These are phyloP conservation scores for Peromyscus eremicus DNA, from an alignment of 2,797 vertebrate genomes.

Conservation along the genomic window DNA sequence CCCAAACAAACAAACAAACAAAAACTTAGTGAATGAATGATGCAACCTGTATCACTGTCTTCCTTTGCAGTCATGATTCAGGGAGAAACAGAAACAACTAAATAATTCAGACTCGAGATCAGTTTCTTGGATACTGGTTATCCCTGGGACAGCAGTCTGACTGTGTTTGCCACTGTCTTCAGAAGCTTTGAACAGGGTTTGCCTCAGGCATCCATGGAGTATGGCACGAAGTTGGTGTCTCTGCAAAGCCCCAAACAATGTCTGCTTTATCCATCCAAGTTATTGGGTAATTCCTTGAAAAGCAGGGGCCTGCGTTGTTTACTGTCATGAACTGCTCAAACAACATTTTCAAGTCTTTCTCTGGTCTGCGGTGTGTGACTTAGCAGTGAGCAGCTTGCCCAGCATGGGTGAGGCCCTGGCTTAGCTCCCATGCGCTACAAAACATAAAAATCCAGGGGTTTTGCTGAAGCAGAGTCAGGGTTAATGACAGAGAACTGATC, in stretches of 20 bases:
- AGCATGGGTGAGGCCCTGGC: not conserved
- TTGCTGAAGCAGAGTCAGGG: not conserved
- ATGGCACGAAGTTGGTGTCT: not conserved
- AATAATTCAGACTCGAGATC: not conserved
- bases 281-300: not conserved
- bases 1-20: too few species aligned
- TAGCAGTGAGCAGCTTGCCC: not conserved
- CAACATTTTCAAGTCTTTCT: not conserved
- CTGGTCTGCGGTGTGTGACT: not conserved
- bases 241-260: not conserved
- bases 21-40: not conserved
- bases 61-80: not conserved
- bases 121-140: not conserved
- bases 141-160: too few species aligned
- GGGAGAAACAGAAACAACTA: not conserved
- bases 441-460: not conserved
- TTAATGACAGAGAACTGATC: not conserved
- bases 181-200: not conserved
- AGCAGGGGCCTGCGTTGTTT: not conserved
- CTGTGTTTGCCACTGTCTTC: not conserved
- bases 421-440: not conserved
- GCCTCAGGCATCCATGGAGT: not conserved
- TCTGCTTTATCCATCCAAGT: constrained; percentile 16
- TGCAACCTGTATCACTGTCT: rapidly evolving
- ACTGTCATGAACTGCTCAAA: not conserved